Conservation (phyloP, 2,797 vertebrate species). For the Notamacropus eugenii region DNA sequence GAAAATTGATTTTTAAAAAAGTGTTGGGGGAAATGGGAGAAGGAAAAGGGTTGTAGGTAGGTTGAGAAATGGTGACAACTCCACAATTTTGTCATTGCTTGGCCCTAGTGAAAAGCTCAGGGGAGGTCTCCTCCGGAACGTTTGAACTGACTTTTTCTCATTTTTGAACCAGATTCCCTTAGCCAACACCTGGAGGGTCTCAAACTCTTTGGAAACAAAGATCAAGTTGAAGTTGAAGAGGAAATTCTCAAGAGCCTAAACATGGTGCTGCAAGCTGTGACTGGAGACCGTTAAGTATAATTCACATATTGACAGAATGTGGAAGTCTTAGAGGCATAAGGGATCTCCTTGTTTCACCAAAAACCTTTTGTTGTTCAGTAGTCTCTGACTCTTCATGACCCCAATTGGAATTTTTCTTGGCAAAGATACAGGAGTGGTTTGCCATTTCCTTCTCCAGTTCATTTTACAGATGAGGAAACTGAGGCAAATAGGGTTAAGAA, state of each 20-base stretch:
- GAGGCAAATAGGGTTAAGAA: not conserved
- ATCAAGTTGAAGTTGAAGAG: slow-evolving; percentile 71
- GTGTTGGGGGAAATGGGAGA: not conserved
- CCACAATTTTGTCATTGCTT: not conserved
- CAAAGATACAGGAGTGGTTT: not conserved
- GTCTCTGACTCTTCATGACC: not conserved
- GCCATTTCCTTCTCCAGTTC: not conserved
- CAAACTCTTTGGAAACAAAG: slow-evolving; percentile 56
- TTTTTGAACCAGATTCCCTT: slow-evolving; percentile 76
- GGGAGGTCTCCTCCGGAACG: not conserved
- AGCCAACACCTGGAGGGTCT: slow-evolving; percentile 79
- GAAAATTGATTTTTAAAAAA: not conserved
- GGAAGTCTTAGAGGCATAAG: not conserved
- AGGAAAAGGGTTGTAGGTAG: not conserved
- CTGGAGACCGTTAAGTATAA: slow-evolving; percentile 85
- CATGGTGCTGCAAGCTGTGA: slow-evolving; percentile 79
- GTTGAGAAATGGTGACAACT: not conserved
- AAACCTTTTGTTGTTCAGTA: not conserved
- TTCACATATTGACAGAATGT: not conserved
- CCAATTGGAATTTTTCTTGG: not conserved
- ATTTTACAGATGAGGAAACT: not conserved
- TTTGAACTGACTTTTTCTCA: not conserved
- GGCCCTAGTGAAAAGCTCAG: not conserved
- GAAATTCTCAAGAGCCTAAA: slow-evolving; percentile 78
- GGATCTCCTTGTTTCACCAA: not conserved